A percentile compares a stretch with the other conserved stretches of the same genome.
These are phyloP conservation scores for Psittacula cyanocephala DNA, from an alignment of 2,113 vertebrate species.

Conservation along the genomic window DNA sequence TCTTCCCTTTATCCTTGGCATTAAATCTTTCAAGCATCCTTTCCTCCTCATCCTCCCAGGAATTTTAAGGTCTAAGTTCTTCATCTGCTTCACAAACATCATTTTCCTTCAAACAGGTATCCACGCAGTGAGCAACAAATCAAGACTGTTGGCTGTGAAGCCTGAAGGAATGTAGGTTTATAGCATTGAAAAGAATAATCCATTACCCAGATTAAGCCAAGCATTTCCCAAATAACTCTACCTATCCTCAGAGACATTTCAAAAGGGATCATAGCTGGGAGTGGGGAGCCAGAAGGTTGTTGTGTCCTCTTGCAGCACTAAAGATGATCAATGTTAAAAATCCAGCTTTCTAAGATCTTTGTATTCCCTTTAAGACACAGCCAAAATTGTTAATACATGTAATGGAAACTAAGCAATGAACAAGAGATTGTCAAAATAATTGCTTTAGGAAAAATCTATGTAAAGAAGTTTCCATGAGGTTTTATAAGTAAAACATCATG, in stretches of 20 bases:
- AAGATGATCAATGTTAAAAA: background rate
- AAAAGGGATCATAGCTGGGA: background rate
- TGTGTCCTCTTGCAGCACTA: background rate
- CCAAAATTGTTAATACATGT: background rate
- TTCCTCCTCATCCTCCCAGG: background rate
- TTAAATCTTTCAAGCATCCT: background rate
- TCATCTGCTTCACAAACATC: background rate
- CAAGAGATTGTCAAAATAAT: background rate
- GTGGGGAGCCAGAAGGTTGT: background rate
- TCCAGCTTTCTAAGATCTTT: background rate
- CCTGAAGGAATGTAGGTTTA: background rate
- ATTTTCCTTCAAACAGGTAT: background rate
- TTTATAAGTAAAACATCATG: background rate
- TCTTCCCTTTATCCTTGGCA: background rate
- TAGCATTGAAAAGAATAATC: background rate
- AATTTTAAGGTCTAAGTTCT: background rate
- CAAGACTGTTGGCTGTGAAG: background rate
- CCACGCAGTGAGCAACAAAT: background rate
- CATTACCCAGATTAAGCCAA: background rate
- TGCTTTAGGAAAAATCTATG: background rate
- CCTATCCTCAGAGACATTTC: background rate
- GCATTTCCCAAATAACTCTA: background rate
- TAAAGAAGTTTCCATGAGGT: background rate
- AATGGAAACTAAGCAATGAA: background rate
- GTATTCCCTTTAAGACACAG: background rate